These are phyloP conservation scores for Patella depressa DNA, from an alignment of 2,888 invertebrate genomes.

Conservation along the genomic window DNA sequence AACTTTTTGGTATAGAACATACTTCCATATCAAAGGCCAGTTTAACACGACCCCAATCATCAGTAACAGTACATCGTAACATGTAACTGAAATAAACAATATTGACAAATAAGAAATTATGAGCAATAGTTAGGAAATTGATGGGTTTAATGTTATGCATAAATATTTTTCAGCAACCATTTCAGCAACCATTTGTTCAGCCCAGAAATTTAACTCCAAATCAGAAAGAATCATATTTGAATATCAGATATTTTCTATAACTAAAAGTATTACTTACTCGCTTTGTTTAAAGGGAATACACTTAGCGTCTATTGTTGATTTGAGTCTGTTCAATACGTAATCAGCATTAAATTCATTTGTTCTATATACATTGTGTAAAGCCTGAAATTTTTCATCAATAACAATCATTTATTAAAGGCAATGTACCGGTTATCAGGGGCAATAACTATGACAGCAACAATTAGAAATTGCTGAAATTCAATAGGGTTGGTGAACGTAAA, in stretches of 20 bases:
- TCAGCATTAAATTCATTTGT: conserved; percentile 79
- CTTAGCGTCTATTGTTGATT: conserved; percentile 77
- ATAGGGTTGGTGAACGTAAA: no score
- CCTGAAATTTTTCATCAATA: conserved; percentile 58
- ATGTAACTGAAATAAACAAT: conserved; percentile 75
- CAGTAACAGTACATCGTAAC: conserved; percentile 78
- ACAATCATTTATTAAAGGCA: no score
- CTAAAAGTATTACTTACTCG: conserved; percentile 74
- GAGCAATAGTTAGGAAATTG: no score
- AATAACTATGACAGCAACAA: no score
- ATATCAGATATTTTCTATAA: no score
- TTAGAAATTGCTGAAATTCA: no score
- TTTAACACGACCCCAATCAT: conserved; percentile 71
- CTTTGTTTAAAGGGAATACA: conserved; percentile 78
- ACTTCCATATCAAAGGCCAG: conserved; percentile 83
- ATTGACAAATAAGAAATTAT: background rate
- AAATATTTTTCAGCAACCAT: background rate
- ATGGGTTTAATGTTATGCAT: background rate
- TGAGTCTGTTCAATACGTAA: conserved; percentile 77
- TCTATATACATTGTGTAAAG: conserved; percentile 81
- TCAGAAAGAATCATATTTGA: background rate
- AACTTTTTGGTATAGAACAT: conserved; percentile 72
- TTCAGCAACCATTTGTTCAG: background rate
- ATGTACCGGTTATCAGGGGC: no score
- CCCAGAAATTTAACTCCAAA: background rate